Evolutionary conservation across 92 coral and sea anemone species (phyloP).

Genomic region (Chrysogorgia sp.): DNA sequence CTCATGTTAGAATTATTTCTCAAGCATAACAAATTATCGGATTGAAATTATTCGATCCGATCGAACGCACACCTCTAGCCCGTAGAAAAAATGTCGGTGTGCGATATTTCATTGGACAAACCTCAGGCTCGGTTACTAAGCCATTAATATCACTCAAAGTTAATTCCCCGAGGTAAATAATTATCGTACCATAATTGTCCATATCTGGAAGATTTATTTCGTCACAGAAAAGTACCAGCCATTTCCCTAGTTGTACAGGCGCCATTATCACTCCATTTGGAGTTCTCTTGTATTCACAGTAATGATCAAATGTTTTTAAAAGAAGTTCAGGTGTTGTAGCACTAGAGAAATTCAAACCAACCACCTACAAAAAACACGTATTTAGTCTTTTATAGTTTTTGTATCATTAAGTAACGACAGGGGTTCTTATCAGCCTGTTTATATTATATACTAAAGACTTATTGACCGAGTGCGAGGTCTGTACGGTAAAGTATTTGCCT

Average conservation of each 20-base stretch:
- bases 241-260: slow-evolving; percentile 95
- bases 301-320: slow-evolving; percentile 95
- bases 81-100: too few species aligned
- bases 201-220: slow-evolving; percentile 98
- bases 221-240: slow-evolving; percentile 99
- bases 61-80: too few species aligned
- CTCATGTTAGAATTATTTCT: too few species aligned
- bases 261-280: slow-evolving; percentile 98
- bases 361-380: slow-evolving; percentile 68
- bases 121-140: neutral
- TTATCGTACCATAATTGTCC: slow-evolving; percentile 86
- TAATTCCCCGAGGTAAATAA: too few species aligned
- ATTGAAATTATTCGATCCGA: too few species aligned
- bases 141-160: too few species aligned
- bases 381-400: neutral
- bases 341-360: slow-evolving; percentile 97
- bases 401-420: too few species aligned
- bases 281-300: slow-evolving; percentile 96
- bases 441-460: too few species aligned
- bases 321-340: slow-evolving; percentile 98
- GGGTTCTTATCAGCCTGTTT: too few species aligned
- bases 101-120: neutral
- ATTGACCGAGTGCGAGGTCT: too few species aligned
- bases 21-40: too few species aligned
- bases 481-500: too few species aligned